Conservation (phyloP, 2,797 vertebrate genomes). For the Gambelia wislizenii region DNA sequence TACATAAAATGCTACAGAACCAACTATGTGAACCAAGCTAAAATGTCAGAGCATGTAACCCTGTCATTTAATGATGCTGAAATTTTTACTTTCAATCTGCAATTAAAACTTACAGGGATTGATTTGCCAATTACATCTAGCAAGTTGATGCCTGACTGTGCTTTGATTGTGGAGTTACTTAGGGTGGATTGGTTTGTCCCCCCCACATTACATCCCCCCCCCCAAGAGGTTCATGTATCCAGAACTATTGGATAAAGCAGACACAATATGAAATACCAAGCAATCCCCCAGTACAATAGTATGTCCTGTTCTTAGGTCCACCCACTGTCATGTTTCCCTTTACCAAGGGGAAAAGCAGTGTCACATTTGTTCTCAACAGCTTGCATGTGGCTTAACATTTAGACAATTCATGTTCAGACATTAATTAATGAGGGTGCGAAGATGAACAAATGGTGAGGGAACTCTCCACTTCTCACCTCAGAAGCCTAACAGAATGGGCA, state of each 20-base stretch:
- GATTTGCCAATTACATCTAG: neutral
- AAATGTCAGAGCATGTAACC: no score
- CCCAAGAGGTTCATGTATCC: neutral
- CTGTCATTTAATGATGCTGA: neutral
- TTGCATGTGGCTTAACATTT: constrained; percentile 52
- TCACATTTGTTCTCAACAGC: constrained; percentile 22
- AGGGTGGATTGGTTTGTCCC: neutral
- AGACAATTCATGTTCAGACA: constrained; percentile 54
- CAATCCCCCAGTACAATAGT: neutral
- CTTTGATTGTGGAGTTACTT: neutral
- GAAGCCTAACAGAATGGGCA: constrained; percentile 62
- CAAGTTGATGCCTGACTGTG: neutral
- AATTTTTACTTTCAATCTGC: neutral
- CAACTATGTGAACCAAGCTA: no score
- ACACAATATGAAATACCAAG: neutral
- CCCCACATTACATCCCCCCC: no score
- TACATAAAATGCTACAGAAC: no score
- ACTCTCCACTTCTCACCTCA: constrained; percentile 53
- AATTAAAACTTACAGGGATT: neutral
- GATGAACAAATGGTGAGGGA: constrained; percentile 63
- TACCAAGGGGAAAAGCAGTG: neutral
- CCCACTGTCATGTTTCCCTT: neutral
- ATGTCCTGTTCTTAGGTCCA: neutral
- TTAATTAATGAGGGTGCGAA: constrained; percentile 60
- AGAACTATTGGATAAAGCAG: neutral